Evolutionary conservation across 1,140 invertebrate genomes (phyloP).

Genomic region (Anastrepha obliqua): DNA sequence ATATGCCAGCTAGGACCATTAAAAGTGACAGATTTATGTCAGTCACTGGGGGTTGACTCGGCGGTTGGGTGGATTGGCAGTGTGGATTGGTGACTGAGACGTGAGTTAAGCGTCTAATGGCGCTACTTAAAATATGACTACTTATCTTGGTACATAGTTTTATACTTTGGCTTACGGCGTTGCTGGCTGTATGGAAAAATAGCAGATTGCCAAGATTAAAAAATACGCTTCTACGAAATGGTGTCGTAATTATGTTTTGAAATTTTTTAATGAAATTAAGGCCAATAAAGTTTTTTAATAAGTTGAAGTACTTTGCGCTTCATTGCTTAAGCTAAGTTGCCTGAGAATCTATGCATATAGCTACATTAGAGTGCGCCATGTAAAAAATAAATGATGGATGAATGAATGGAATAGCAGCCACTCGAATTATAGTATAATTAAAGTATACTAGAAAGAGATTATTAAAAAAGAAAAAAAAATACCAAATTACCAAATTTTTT

Average conservation of each 20-base stretch:
- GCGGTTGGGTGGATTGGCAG: background rate
- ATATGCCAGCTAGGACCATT: constrained; percentile 72
- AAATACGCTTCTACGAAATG: background rate
- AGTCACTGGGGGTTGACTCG: constrained; percentile 55
- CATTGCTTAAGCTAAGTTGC: no score
- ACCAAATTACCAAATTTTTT: no score
- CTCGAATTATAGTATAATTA: no score
- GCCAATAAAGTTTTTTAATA: constrained; percentile 20
- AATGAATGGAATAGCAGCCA: no score
- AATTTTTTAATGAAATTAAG: constrained; percentile 19
- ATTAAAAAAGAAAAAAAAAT: no score
- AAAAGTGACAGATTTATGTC: constrained; percentile 74
- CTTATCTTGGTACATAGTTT: constrained; percentile 7
- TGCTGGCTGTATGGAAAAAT: background rate
- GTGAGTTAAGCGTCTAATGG: constrained; percentile 50
- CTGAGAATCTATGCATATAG: no score
- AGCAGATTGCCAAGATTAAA: constrained; percentile 45
- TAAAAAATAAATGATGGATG: no score
- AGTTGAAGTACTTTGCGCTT: no score
- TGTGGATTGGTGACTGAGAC: constrained; percentile 31
- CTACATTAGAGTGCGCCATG: no score
- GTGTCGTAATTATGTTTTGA: constrained; percentile 3
- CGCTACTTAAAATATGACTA: constrained; percentile 23
- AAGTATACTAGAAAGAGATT: no score
- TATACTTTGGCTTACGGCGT: constrained; percentile 11